Conservation (phyloP, 2,797 vertebrate species). For the Cuniculus paca region DNA sequence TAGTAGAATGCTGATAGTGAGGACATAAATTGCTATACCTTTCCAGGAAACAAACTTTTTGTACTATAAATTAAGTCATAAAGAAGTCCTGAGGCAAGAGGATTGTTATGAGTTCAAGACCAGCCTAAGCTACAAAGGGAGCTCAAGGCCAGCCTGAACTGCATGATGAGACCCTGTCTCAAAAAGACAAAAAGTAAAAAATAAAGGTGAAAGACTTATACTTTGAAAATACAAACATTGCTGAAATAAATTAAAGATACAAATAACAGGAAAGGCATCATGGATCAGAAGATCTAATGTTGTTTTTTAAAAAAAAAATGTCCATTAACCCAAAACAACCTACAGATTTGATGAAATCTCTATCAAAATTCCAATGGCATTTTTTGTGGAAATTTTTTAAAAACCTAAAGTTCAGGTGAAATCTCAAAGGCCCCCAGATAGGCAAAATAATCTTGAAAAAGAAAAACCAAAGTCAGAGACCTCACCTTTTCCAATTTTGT, state of each 20-base stretch:
- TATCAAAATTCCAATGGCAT: background rate
- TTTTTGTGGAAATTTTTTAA: background rate
- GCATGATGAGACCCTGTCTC: too few relatives aligned
- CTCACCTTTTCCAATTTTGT: background rate
- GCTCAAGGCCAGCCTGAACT: too few relatives aligned
- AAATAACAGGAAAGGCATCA: background rate
- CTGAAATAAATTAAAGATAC: background rate
- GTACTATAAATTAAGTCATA: conserved; percentile 19
- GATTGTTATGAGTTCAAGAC: too few relatives aligned
- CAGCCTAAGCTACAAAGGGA: too few relatives aligned
- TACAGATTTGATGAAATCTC: background rate
- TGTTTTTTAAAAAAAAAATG: background rate
- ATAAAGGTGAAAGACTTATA: background rate
- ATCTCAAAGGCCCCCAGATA: background rate
- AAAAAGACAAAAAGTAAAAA: background rate
- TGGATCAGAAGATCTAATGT: background rate
- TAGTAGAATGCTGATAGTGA: background rate
- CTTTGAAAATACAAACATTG: background rate
- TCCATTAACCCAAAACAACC: conserved; percentile 2
- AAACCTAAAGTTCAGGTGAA: background rate
- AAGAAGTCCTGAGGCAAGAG: background rate
- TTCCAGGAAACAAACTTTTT: conserved; percentile 43
- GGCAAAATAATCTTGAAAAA: background rate
- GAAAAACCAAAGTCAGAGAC: background rate
- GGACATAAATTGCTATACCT: background rate